phyloP scores from a whole-genome alignment of 2,113 vertebrate species.

The Orycteropus afer region DNA sequence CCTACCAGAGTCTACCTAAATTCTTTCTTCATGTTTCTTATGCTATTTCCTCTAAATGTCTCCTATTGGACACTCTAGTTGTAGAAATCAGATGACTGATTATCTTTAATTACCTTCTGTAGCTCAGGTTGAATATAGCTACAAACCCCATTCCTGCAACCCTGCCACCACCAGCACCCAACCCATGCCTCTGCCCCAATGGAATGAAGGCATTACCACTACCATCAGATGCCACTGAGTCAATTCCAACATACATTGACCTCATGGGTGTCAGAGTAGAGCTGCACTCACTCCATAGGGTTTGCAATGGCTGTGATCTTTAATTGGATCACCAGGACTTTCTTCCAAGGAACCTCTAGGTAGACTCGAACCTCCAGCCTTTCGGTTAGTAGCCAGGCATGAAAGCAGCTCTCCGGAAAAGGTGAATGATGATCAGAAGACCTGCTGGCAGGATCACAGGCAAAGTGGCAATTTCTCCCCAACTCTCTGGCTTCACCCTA shows the following conservation, averaged over 20 bases:
- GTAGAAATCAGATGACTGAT: background rate
- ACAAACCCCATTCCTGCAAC: background rate
- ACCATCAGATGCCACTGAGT: background rate
- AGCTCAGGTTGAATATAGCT: background rate
- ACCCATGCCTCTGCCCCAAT: background rate
- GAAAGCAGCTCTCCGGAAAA: background rate
- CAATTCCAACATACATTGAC: background rate
- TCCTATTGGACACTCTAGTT: background rate
- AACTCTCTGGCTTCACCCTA: background rate
- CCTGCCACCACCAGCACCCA: background rate
- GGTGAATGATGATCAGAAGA: background rate
- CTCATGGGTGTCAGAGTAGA: background rate
- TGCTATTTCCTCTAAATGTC: background rate
- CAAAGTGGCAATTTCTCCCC: background rate
- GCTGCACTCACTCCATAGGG: background rate
- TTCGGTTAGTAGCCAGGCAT: background rate
- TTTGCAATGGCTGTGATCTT: background rate
- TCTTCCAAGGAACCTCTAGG: background rate
- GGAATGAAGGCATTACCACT: background rate
- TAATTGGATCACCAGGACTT: background rate
- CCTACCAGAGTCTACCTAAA: background rate
- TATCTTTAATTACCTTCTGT: background rate
- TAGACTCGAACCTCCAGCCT: background rate
- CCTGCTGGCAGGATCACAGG: background rate
- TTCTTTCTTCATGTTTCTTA: background rate